Evolutionary conservation across 2,797 vertebrate genomes (phyloP).

Genomic region (Lateolabrax maculatus): DNA sequence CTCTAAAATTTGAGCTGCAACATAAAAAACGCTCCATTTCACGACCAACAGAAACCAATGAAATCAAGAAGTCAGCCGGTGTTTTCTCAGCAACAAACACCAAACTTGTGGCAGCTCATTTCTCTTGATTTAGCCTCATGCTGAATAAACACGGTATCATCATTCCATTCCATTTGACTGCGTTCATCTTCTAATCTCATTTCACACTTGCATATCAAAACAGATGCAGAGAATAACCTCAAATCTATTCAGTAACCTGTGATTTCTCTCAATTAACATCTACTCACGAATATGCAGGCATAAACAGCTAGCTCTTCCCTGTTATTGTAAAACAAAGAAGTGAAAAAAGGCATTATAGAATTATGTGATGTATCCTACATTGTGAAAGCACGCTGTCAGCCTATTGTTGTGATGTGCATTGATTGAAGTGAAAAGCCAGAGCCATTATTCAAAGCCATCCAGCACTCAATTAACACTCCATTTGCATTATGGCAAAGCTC

Average conservation of each 20-base stretch:
- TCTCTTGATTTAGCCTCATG: slow-evolving; percentile 45
- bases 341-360: slow-evolving; percentile 36
- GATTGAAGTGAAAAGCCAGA: slow-evolving; percentile 79
- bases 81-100: slow-evolving; percentile 28
- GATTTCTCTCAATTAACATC: slow-evolving; percentile 57
- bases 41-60: slow-evolving; percentile 5
- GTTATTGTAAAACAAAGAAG: slow-evolving; percentile 59
- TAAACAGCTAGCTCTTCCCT: slow-evolving; percentile 39
- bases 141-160: slow-evolving; percentile 48
- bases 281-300: slow-evolving; percentile 39
- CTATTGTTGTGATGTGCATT: slow-evolving; percentile 82
- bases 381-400: slow-evolving; percentile 65
- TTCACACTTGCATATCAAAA: slow-evolving; percentile 47
- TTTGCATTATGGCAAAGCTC: slow-evolving; percentile 83
- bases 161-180: slow-evolving; percentile 31
- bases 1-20: background rate
- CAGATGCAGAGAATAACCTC: slow-evolving; percentile 39
- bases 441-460: slow-evolving; percentile 84
- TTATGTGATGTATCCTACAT: slow-evolving; percentile 65
- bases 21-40: slow-evolving; percentile 16
- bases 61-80: background rate
- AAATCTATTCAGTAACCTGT: slow-evolving; percentile 46
- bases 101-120: slow-evolving; percentile 47
- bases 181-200: slow-evolving; percentile 47
- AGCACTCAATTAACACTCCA: slow-evolving; percentile 86